Evolutionary conservation across 2,888 invertebrate species (phyloP).

Genomic region (Venustoraphidia nigricollis): DNA sequence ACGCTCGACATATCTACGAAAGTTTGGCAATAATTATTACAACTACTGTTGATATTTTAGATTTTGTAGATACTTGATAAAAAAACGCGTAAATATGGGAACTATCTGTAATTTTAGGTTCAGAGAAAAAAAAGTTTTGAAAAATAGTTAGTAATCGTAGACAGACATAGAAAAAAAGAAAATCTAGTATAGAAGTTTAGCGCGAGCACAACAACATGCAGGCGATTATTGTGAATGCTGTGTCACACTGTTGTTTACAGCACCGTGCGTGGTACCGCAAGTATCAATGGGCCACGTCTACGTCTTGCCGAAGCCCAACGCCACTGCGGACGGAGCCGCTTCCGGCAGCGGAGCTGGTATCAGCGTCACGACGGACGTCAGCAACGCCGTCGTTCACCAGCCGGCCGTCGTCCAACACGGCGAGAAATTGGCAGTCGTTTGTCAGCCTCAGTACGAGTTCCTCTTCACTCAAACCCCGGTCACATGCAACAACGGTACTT

Average conservation of each 20-base stretch:
- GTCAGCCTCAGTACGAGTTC: slow-evolving; percentile 75
- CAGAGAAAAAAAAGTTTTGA: too few relatives aligned
- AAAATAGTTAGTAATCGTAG: too few relatives aligned
- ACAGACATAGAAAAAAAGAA: too few relatives aligned
- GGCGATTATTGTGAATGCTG: not conserved
- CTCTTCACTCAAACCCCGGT: slow-evolving; percentile 59
- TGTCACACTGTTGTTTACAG: slow-evolving; percentile 26
- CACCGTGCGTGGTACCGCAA: slow-evolving; percentile 87
- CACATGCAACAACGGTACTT: slow-evolving; percentile 87
- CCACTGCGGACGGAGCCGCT: slow-evolving; percentile 25
- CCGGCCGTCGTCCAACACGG: slow-evolving; percentile 51
- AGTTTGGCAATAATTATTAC: too few relatives aligned
- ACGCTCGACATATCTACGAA: too few relatives aligned
- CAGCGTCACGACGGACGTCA: slow-evolving; percentile 14
- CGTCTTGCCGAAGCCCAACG: slow-evolving; percentile 38
- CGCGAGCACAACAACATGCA: too few relatives aligned
- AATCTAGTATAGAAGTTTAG: too few relatives aligned
- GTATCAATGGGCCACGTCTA: slow-evolving; percentile 64
- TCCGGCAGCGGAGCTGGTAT: slow-evolving; percentile 28
- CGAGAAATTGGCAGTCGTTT: slow-evolving; percentile 57
- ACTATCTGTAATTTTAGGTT: too few relatives aligned
- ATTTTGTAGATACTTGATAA: too few relatives aligned
- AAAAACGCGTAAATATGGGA: too few relatives aligned
- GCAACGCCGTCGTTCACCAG: slow-evolving; percentile 35
- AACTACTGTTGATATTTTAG: too few relatives aligned